A percentile compares a stretch with the other conserved stretches of the same genome.
phyloP scores from a whole-genome alignment of 23 tunicate species.

The Trididemnum miniatum region DNA sequence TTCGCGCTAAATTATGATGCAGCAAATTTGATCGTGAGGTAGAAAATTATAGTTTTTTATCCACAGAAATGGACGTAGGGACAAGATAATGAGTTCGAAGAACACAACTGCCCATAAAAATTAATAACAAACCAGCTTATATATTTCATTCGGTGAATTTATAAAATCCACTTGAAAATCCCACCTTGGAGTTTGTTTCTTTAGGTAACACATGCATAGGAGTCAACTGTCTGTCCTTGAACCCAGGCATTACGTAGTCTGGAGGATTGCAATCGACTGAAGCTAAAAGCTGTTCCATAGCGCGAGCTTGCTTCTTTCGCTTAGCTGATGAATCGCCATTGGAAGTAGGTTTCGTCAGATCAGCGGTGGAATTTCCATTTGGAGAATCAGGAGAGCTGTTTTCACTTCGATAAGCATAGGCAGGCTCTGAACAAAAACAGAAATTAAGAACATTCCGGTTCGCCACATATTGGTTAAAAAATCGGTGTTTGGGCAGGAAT shows the following conservation, averaged over 20 bases:
- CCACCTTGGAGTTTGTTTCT: conserved; percentile 6
- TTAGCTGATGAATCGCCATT: conserved; percentile 16
- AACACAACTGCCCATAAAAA: no score
- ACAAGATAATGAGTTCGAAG: no score
- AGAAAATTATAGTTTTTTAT: no score
- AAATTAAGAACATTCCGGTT: no score
- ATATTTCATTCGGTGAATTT: background rate
- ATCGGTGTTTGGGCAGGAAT: no score
- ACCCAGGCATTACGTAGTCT: conserved; percentile 81
- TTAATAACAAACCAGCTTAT: no score
- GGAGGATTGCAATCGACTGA: conserved; percentile 77
- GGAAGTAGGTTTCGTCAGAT: background rate
- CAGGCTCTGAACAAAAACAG: conserved; percentile 3
- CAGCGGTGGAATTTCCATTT: background rate
- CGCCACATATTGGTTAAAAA: no score
- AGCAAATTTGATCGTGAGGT: no score
- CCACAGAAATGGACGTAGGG: no score
- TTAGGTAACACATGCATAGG: conserved; percentile 74
- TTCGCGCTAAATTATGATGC: no score
- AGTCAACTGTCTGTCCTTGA: conserved; percentile 53
- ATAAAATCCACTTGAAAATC: background rate
- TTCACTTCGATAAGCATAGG: conserved; percentile 29
- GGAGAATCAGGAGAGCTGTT: conserved; percentile 60
- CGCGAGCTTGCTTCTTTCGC: conserved; percentile 57
- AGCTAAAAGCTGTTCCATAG: conserved; percentile 39